A percentile compares a stretch with the other conserved stretches of the same genome.
phyloP scores from a whole-genome alignment of 2,888 invertebrate species.

The Ferdinandea cuprea region DNA sequence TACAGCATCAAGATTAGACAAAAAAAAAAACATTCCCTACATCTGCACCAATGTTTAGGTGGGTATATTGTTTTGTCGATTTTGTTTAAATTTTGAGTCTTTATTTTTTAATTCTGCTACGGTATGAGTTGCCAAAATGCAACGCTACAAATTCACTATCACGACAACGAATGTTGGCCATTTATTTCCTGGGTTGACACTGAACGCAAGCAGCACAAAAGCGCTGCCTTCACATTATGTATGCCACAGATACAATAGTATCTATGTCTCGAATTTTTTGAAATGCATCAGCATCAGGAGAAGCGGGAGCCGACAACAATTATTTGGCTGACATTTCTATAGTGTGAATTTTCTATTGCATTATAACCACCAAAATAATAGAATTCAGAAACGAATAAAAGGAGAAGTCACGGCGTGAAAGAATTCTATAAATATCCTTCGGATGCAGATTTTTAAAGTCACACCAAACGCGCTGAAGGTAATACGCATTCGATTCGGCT shows the following conservation, averaged over 20 bases:
- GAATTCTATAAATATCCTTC: slow-evolving; percentile 41
- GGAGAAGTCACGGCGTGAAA: slow-evolving; percentile 7
- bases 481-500: slow-evolving; percentile 16
- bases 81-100: slow-evolving; percentile 9
- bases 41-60: slow-evolving; percentile 27
- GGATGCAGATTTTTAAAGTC: slow-evolving; percentile 6
- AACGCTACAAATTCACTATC: slow-evolving; percentile 10
- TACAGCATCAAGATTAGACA: background rate
- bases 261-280: slow-evolving; percentile 6
- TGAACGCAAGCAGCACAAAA: slow-evolving; percentile 46
- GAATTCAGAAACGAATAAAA: slow-evolving; percentile 17
- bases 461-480: background rate
- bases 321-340: slow-evolving; percentile 53
- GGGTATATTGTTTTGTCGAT: slow-evolving; percentile 23
- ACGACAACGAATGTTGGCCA: slow-evolving; percentile 44
- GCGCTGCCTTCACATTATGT: slow-evolving; percentile 2
- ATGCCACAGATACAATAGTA: slow-evolving; percentile 23
- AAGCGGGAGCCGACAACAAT: slow-evolving; percentile 55
- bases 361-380: slow-evolving; percentile 45
- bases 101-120: slow-evolving; percentile 8
- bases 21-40: background rate
- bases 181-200: slow-evolving; percentile 66
- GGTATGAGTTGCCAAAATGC: slow-evolving; percentile 39
- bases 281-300: slow-evolving; percentile 35
- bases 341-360: slow-evolving; percentile 35